phyloP scores from a whole-genome alignment of 2,888 invertebrate genomes.

The Lycaena phlaeas region DNA sequence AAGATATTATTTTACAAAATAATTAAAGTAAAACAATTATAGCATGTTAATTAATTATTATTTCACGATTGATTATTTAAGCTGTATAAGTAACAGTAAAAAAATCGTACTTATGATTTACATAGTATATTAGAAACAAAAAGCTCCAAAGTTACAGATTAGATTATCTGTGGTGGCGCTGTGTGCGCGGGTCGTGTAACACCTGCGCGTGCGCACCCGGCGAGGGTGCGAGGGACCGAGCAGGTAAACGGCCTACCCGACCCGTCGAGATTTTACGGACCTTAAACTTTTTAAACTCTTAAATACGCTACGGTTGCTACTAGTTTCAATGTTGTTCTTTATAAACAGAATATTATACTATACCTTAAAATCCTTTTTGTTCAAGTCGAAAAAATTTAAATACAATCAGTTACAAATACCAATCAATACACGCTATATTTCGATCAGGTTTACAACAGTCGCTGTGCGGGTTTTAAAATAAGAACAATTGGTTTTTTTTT shows the following conservation, averaged over 20 bases:
- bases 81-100: no score
- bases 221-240: conserved; percentile 44
- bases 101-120: no score
- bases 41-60: no score
- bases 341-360: no score
- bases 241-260: conserved; percentile 49
- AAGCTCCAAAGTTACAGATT: neutral
- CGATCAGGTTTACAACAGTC: neutral
- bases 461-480: no score
- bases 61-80: no score
- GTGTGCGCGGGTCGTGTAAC: conserved; percentile 13
- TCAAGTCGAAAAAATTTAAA: no score
- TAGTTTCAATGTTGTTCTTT: neutral
- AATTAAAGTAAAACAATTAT: no score
- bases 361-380: no score
- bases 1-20: no score
- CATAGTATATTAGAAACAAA: neutral
- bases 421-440: neutral
- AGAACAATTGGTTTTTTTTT: no score
- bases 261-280: neutral
- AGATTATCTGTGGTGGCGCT: no score
- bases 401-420: conserved; percentile 1
- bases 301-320: neutral
- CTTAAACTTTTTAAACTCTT: neutral
- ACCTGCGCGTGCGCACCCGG: conserved; percentile 57